Evolutionary conservation across 2,797 vertebrate species (phyloP).

Genomic region (Heliangelus exortis): DNA sequence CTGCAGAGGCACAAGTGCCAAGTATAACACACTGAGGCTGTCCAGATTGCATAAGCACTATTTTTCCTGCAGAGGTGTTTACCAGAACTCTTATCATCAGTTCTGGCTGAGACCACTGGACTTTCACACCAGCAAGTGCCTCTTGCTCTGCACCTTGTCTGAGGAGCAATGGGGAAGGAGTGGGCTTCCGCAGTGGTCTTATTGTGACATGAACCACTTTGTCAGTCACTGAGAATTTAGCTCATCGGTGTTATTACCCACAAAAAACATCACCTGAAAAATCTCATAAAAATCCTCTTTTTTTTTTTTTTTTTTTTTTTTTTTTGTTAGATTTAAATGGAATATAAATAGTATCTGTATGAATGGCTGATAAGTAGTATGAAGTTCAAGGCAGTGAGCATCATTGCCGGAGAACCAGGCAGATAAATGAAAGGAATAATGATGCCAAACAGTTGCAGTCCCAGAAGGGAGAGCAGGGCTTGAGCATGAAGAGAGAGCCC

Average conservation of each 20-base stretch:
- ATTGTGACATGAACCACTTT: background rate
- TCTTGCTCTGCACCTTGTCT: background rate
- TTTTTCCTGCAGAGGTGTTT: background rate
- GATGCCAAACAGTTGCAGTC: background rate
- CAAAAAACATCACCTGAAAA: background rate
- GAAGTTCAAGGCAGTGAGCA: background rate
- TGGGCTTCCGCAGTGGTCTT: background rate
- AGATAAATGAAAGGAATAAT: background rate
- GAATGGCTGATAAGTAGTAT: background rate
- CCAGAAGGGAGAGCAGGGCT: background rate
- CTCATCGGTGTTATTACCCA: background rate
- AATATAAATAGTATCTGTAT: background rate
- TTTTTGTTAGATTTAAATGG: background rate
- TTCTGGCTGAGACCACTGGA: background rate
- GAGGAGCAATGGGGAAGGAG: background rate
- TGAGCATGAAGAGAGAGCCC: background rate
- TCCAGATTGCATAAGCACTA: background rate
- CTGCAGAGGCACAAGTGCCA: background rate
- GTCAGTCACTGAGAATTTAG: background rate
- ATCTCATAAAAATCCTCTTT: background rate
- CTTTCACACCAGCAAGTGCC: background rate
- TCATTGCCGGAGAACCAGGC: background rate
- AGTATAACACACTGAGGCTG: background rate
- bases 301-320: background rate
- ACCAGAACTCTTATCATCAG: background rate